Evolutionary conservation across 2,113 vertebrate species (phyloP).

Genomic region (Lophotis ruficrista): DNA sequence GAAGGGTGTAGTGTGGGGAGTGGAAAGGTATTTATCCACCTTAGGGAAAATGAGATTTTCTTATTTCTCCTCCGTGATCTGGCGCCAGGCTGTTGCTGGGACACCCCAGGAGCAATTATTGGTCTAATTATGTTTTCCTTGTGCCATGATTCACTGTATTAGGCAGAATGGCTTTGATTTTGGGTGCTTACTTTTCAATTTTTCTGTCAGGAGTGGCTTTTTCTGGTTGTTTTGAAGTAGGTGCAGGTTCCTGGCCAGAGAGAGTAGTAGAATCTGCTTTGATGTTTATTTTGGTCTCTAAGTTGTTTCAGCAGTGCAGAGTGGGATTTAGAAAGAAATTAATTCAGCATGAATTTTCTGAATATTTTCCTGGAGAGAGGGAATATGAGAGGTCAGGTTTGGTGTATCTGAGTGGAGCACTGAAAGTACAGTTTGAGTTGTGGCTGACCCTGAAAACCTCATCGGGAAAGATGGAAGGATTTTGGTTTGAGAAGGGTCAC

Average conservation of each 20-base stretch:
- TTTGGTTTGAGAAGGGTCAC: conserved; percentile 57
- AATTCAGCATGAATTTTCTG: neutral
- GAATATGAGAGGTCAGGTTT: neutral
- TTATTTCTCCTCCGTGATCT: neutral
- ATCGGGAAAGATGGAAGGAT: neutral
- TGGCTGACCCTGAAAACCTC: neutral
- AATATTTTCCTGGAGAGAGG: neutral
- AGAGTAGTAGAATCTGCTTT: neutral
- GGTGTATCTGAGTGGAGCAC: neutral
- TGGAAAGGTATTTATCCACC: neutral
- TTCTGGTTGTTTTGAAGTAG: neutral
- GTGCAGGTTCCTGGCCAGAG: neutral
- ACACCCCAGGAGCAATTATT: neutral
- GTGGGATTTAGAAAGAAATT: neutral
- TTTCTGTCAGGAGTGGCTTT: neutral
- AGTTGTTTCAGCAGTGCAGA: neutral
- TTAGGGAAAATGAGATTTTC: neutral
- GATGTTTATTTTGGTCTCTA: neutral
- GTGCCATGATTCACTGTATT: neutral
- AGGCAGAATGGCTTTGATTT: neutral
- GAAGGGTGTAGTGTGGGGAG: neutral
- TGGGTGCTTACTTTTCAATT: neutral
- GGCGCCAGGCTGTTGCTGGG: neutral
- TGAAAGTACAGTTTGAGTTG: neutral
- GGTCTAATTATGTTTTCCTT: neutral